Evolutionary conservation across 2,888 invertebrate species (phyloP), one percentile per base, ranked within the genome.

Genomic region (Drosophila atripex): DNA sequence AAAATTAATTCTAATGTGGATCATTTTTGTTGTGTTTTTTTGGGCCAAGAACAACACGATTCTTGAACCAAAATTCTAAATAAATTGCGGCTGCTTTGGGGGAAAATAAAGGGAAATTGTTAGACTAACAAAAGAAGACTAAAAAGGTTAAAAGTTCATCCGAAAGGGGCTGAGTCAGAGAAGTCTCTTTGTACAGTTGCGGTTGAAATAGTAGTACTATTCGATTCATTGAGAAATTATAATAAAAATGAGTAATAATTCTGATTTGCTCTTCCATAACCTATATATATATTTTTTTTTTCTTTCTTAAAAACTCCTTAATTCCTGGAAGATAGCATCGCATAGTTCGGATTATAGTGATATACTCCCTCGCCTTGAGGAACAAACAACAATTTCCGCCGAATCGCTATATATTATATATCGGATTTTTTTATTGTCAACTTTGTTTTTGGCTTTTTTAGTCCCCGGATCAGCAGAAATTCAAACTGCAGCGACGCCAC

Each of bases 401-500:
- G 79, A 82, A 84, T 72, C 50, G 51, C 47, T 32, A 32, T 32
- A 12, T 32, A 12, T 39, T 55, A 16, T 51, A 51, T 49, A 56
- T 66, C 66, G 21, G 50, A 45, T 68, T 64, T 51, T 60, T 3
- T 39, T 39, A 16, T 4, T 23, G 18, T 21, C 35, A 14, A 60
- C 35, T 66, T 61, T 53, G 28, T 39, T 60, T n/a, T 51, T 16
- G n/a, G 45, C 8, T 77, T 35, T 35, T 14, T 75, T 71, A 78
- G 68, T 73, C 12, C 12, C 56, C 76, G 70, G 70, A 82, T 79
- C 82, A 63, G 76, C 84, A 84, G 79, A 83, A 83, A 83, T 76
- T 73, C 23, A 84, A 83, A 79, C 79, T 82, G 82, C 80, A 82
- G 30, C 79, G 79, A 73, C 84, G 82, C 84, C 82, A 75, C 72